Base-by-base conservation (phyloP, 2,797 vertebrate genomes). In the Muscicapa striata region DNA sequence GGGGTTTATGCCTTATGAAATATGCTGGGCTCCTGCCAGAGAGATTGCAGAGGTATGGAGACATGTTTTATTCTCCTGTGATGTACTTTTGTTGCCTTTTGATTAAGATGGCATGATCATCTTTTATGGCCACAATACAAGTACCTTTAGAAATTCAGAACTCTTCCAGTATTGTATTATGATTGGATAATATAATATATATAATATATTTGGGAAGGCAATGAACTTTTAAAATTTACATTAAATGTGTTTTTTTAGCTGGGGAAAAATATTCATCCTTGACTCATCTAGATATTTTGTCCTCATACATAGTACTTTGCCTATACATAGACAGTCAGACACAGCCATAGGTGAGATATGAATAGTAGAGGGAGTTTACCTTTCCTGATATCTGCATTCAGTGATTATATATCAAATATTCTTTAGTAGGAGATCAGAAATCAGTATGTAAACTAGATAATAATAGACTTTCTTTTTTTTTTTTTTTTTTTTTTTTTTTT, bases 231-330 rank as follows among this genome's bases (percentile, higher is more conserved):
- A 7, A 57, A 63, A 22, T 70, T 43, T 69, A 7, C 46, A 23
- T 30, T 84, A 11, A 40, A n/a, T 55, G 62, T 9, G 82, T 77
- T 82, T 89, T 61, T 11, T 63, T 82, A 90, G 4, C n/a, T 73
- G 36, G 30, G 51, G 21, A 76, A 90, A 88, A 84, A 51, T 45
- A 63, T 23, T 11, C 5, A 6, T 62, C 26, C 24, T 77, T 64
- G 27, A 79, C 38, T 79, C 26, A 48, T 12, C 6, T 26, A 22
- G 10, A 13, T 76, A 27, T 48, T 87, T 38, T 86, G 23, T 74
- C 26, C 6, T n/a, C 6, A 6, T 41, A 13, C 0, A 0, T 8
- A n/a, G 5, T 26, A 45, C 9, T 91, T 80, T 59, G 6, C 12
- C 16, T 45, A 6, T 45, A 41, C 2, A 7, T 27, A 58, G 5